A percentile compares a stretch with the other conserved stretches of the same genome.
phyloP scores from a whole-genome alignment of 2,888 invertebrate genomes.

The Acronicta aceris region DNA sequence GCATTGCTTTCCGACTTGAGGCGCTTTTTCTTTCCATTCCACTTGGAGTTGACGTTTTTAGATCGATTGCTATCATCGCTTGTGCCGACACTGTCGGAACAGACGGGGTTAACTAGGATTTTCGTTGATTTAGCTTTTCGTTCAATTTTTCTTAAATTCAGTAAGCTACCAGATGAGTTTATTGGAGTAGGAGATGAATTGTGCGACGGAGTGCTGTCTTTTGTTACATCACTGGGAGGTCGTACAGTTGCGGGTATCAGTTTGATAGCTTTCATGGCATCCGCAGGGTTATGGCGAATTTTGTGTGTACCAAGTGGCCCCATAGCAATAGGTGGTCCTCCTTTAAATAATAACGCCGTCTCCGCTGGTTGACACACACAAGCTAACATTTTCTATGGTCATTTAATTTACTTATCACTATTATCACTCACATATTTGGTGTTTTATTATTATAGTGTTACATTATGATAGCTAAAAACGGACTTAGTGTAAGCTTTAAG shows the following conservation, averaged over 20 bases:
- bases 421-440: conserved; percentile 78
- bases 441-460: conserved; percentile 56
- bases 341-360: conserved; percentile 87
- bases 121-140: conserved; percentile 85
- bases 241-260: conserved; percentile 72
- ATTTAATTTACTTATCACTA: conserved; percentile 71
- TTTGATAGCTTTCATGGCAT: conserved; percentile 78
- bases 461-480: conserved; percentile 19
- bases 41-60: conserved; percentile 76
- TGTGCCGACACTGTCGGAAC: conserved; percentile 79
- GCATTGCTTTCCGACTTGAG: conserved; percentile 72
- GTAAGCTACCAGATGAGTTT: conserved; percentile 75
- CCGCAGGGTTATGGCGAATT: conserved; percentile 75
- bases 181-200: conserved; percentile 77
- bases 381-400: conserved; percentile 90
- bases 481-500: conserved; percentile 10
- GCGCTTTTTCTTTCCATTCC: conserved; percentile 86
- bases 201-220: conserved; percentile 74
- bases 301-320: conserved; percentile 86
- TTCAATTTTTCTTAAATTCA: conserved; percentile 84
- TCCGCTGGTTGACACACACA: conserved; percentile 92
- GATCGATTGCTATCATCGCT: conserved; percentile 83
- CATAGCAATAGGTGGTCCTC: conserved; percentile 87
- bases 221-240: conserved; percentile 72
- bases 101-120: conserved; percentile 85